Evolutionary conservation across 2,888 invertebrate genomes (phyloP).

Genomic region (Agriopis leucophaearia): DNA sequence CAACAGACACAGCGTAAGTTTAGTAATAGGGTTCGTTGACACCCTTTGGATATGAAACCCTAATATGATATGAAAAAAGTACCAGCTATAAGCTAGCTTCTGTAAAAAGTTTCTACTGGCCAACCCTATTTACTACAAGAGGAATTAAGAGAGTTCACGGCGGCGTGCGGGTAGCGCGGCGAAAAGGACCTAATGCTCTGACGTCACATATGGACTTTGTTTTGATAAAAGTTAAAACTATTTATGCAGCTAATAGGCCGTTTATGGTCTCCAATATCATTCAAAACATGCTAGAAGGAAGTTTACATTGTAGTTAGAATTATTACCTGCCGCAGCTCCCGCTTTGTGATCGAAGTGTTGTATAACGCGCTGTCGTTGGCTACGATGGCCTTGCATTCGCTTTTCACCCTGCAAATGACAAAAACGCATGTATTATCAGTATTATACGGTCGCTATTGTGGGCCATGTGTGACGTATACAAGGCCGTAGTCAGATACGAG

Average conservation of each 20-base stretch:
- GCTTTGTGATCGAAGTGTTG: conserved; percentile 67
- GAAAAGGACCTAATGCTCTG: too few relatives aligned
- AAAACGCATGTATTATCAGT: conserved; percentile 39
- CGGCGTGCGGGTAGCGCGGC: too few relatives aligned
- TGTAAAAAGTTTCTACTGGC: too few relatives aligned
- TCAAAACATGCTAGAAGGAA: not conserved
- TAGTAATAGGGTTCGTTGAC: too few relatives aligned
- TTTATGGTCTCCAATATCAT: not conserved
- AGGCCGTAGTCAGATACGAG: not conserved
- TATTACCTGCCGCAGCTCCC: conserved; percentile 72
- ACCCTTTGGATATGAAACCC: too few relatives aligned
- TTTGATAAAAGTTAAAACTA: not conserved
- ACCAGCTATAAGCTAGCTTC: too few relatives aligned
- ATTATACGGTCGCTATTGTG: conserved; percentile 21
- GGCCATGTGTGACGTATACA: conserved; percentile 16
- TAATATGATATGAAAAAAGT: too few relatives aligned
- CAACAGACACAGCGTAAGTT: too few relatives aligned
- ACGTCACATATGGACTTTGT: too few relatives aligned
- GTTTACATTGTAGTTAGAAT: not conserved
- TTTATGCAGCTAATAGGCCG: not conserved
- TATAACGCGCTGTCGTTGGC: conserved; percentile 71
- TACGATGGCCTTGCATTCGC: conserved; percentile 80
- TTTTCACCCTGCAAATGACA: conserved; percentile 75
- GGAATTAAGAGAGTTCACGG: too few relatives aligned
- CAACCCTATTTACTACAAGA: too few relatives aligned